phyloP scores from a whole-genome alignment of 35 echinoderm and acorn worm genomes.

The Strongylocentrotus purpuratus region DNA sequence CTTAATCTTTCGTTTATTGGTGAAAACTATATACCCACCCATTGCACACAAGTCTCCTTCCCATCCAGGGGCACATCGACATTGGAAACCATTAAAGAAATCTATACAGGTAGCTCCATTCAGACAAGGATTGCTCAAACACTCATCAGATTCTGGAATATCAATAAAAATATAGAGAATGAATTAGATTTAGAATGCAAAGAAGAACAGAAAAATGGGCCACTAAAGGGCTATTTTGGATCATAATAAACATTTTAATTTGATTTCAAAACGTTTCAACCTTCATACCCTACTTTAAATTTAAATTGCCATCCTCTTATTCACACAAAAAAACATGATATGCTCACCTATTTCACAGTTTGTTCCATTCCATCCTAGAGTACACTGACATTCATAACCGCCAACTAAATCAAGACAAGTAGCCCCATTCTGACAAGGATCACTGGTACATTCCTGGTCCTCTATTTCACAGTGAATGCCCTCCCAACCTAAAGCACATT shows the following conservation, averaged over 20 bases:
- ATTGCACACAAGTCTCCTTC: neutral
- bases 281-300: neutral
- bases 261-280: neutral
- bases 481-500: conserved; percentile 53
- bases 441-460: conserved; percentile 63
- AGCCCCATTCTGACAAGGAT: conserved; percentile 78
- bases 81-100: conserved; percentile 56
- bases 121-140: conserved; percentile 68
- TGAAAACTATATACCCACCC: neutral
- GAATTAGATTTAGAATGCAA: neutral
- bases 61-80: conserved; percentile 62
- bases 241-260: neutral
- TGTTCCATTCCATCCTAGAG: conserved; percentile 48
- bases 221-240: neutral
- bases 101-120: conserved; percentile 76
- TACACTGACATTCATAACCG: conserved; percentile 51
- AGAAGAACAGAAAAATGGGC: neutral
- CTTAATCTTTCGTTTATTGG: too few relatives aligned
- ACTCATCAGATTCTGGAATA: conserved; percentile 34
- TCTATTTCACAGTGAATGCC: conserved; percentile 69
- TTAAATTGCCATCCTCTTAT: too few relatives aligned
- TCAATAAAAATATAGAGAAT: neutral
- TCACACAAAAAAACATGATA: too few relatives aligned
- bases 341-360: neutral
- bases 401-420: conserved; percentile 55